Conservation (phyloP, 2,888 invertebrate species). For the Arctia plantaginis region DNA sequence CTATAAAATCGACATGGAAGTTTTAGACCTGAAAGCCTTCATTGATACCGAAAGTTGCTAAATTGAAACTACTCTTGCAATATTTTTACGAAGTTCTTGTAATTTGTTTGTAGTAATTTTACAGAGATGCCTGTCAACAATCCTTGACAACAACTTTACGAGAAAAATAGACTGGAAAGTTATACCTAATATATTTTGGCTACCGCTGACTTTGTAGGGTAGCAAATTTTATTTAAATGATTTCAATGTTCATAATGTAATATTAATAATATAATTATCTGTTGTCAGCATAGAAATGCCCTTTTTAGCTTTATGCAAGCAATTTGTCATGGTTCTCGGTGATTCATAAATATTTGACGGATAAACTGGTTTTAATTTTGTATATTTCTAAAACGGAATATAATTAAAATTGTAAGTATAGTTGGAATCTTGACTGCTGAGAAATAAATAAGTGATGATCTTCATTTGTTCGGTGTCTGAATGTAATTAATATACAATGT, state of each 20-base stretch:
- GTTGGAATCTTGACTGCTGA: too few relatives aligned
- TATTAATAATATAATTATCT: not conserved
- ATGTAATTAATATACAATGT: too few relatives aligned
- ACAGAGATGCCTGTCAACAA: not conserved
- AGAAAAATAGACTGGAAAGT: not conserved
- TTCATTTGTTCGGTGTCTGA: too few relatives aligned
- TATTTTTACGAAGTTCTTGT: constrained; percentile 16
- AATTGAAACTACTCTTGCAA: constrained; percentile 27
- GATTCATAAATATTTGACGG: not conserved
- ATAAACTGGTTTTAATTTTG: not conserved
- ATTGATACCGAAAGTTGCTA: constrained; percentile 47
- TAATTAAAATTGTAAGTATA: too few relatives aligned
- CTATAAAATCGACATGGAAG: constrained; percentile 17
- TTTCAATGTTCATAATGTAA: not conserved
- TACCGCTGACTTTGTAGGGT: too few relatives aligned
- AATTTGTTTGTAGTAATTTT: constrained; percentile 19
- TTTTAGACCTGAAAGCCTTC: constrained; percentile 51
- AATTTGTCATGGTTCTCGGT: not conserved
- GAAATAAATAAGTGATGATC: too few relatives aligned
- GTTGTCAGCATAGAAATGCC: not conserved
- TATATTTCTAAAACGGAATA: not conserved
- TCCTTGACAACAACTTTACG: not conserved
- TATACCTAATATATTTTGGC: not conserved
- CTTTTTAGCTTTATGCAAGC: not conserved
- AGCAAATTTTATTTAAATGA: not conserved